Evolutionary conservation across 2,797 vertebrate species (phyloP).

Genomic region (Craterocephalus amniculus): DNA sequence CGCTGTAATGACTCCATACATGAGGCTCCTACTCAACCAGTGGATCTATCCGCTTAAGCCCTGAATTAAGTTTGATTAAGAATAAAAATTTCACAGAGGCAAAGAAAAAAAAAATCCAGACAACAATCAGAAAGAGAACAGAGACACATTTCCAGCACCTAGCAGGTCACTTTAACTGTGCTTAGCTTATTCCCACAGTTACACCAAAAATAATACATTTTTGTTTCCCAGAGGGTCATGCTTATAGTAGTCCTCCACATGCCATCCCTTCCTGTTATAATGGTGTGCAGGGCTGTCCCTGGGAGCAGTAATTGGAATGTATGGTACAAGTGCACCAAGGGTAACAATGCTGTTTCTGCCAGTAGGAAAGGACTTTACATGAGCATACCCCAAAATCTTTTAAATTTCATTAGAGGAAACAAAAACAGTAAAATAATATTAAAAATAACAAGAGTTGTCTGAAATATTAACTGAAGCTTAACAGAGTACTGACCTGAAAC

Average conservation of each 20-base stretch:
- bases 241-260: neutral
- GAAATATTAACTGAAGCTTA: neutral
- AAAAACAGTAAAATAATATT: neutral
- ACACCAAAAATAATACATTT: neutral
- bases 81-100: neutral
- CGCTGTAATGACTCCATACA: neutral
- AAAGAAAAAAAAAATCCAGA: neutral
- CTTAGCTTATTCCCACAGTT: neutral
- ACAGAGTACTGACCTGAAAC: neutral
- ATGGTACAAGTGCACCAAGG: neutral
- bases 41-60: neutral
- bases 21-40: neutral
- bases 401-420: neutral
- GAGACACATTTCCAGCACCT: neutral
- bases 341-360: slow-evolving; percentile 1
- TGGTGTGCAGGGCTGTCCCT: slow-evolving; percentile 9
- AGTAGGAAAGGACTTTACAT: neutral
- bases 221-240: slow-evolving; percentile 2
- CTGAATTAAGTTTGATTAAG: neutral
- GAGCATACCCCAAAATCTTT: neutral
- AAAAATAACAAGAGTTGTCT: neutral
- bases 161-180: neutral
- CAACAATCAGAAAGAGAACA: neutral
- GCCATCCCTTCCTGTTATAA: slow-evolving; percentile 16
- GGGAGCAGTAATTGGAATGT: slow-evolving; percentile 23